A percentile compares a stretch with the other conserved stretches of the same genome.
Conservation (phyloP, 2,113 vertebrate species). For the Zosterops hypoxanthus region DNA sequence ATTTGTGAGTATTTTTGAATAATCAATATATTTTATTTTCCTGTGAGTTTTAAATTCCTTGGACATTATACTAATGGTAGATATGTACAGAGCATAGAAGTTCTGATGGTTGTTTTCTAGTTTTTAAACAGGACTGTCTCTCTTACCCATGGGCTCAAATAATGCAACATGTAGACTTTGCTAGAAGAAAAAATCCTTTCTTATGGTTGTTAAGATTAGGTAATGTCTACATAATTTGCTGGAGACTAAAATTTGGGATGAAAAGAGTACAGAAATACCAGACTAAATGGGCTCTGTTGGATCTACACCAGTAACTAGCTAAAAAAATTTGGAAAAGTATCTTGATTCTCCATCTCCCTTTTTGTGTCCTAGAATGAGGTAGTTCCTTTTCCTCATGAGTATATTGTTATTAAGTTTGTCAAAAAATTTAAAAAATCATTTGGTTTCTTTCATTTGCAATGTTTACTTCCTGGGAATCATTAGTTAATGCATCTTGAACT, state of each 20-base stretch:
- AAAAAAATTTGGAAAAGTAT: neutral
- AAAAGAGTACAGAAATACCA: neutral
- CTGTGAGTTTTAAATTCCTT: neutral
- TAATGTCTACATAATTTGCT: neutral
- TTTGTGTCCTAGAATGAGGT: neutral
- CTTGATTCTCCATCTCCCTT: neutral
- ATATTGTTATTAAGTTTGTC: neutral
- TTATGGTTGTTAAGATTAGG: neutral
- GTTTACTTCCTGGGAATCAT: slow-evolving; percentile 43
- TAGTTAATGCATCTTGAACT: slow-evolving; percentile 49
- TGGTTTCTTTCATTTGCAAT: neutral
- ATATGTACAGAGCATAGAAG: neutral
- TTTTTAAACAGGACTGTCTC: neutral
- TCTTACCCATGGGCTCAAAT: neutral
- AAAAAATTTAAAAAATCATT: neutral
- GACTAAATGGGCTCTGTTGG: neutral
- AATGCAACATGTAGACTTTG: neutral
- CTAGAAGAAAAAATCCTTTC: neutral
- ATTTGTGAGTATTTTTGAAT: neutral
- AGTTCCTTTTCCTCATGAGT: neutral
- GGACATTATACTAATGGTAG: neutral
- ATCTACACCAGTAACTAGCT: neutral
- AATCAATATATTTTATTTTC: neutral
- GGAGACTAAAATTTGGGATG: neutral
- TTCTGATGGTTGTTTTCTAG: neutral